Conservation (phyloP, 2,888 invertebrate species). For the Cepaea hortensis region DNA sequence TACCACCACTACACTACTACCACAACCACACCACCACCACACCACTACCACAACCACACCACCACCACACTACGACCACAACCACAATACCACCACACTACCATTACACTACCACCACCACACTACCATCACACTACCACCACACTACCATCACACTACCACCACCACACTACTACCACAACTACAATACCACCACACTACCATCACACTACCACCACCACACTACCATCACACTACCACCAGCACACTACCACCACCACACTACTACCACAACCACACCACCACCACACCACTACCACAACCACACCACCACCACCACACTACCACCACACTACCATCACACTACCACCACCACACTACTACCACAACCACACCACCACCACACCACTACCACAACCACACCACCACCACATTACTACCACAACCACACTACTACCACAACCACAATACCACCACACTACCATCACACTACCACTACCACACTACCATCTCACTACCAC, state of each 20-base stretch:
- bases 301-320: neutral
- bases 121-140: neutral
- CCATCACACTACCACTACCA: neutral
- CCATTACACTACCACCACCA: neutral
- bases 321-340: neutral
- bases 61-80: neutral
- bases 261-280: neutral
- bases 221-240: neutral
- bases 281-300: neutral
- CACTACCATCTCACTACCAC: neutral
- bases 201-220: too few species aligned
- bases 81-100: neutral
- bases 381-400: too few species aligned
- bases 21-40: neutral
- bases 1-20: neutral
- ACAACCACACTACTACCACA: too few species aligned
- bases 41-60: neutral
- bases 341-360: neutral
- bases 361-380: neutral
- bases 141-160: slow-evolving; percentile 7
- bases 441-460: too few species aligned
- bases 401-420: too few species aligned
- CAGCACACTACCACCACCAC: neutral
- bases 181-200: too few species aligned
- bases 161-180: neutral